Evolutionary conservation across 1,140 invertebrate genomes (phyloP), one percentile per base, ranked within the genome.

Genomic region (Neotoxoptera formosana): DNA sequence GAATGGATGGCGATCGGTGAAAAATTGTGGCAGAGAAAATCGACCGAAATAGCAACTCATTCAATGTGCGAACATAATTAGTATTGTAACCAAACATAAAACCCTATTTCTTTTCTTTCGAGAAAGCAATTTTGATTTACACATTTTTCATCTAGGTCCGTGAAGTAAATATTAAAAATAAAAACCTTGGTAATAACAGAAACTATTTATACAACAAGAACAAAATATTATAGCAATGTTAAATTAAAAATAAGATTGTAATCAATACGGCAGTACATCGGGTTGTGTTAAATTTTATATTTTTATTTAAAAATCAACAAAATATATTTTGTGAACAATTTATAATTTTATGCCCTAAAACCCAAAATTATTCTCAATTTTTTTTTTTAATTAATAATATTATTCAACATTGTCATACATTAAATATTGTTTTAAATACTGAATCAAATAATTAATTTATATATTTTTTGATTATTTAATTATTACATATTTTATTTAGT

Each of bases 121-220:
- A 76, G 14, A 76, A n/a, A 76, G 60, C 60, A 76, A 76, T 76
- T 76, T 76, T 76, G 30, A 76, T 76, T 76, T 76, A 76, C 30
- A 76, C 60, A 76, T 76, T 76, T 76, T 76, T 76, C 30, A 17
- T 76, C 14, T 17, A 30, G 60, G n/a, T 76, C 14, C 14, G 30
- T n/a, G 30, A 76, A 76, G n/a, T 76, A 76, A 76, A 76, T n/a
- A 76, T 76, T n/a, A 76, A 76, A 76, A n/a, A 76, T 76, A 76
- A 76, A 67, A 76, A n/a, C 30, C 30, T 30, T n/a, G 60, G 30
- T 76, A 17, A 67, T 67, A 76, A 76, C 11, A 7, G 14, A n/a
- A 76, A 76, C 60, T 76, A 76, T 76, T 53, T 53, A n/a, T n/a
- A 53, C 51, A 76, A 76, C 30, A n/a, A 76, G 11, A 17, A 7